A percentile compares a stretch with the other conserved stretches of the same genome.
These are phyloP conservation scores for Ectropis crepuscularia DNA, from an alignment of 2,888 invertebrate species.

Conservation along the genomic window DNA sequence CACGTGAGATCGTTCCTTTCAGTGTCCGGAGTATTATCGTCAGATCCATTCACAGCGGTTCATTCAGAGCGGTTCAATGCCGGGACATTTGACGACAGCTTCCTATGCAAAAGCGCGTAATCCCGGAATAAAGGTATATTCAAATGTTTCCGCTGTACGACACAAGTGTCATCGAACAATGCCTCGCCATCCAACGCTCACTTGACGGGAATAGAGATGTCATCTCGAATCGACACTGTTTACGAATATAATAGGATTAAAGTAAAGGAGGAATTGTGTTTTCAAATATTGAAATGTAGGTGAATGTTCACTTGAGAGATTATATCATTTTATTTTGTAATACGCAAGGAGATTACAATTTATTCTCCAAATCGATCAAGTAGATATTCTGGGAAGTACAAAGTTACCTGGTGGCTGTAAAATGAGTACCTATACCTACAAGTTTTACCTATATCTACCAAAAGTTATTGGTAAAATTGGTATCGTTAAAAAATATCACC, in stretches of 20 bases:
- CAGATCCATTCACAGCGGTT: slow-evolving; percentile 62
- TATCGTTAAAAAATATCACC: too few species aligned
- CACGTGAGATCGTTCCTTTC: slow-evolving; percentile 73
- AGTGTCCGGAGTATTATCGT: slow-evolving; percentile 65
- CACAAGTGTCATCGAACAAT: slow-evolving; percentile 58
- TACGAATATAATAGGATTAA: slow-evolving; percentile 80
- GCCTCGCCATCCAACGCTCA: slow-evolving; percentile 66
- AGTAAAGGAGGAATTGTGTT: slow-evolving; percentile 64
- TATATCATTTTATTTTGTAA: slow-evolving; percentile 20
- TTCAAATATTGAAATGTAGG: slow-evolving; percentile 57
- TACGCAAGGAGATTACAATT: slow-evolving; percentile 2
- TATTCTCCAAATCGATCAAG: too few species aligned
- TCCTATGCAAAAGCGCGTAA: slow-evolving; percentile 83
- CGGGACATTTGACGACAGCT: slow-evolving; percentile 74
- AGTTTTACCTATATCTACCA: too few species aligned
- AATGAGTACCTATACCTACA: too few species aligned
- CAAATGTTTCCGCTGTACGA: slow-evolving; percentile 72
- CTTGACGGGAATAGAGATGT: slow-evolving; percentile 67
- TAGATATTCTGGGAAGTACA: too few species aligned
- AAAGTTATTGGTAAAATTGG: too few species aligned
- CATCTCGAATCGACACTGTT: slow-evolving; percentile 68
- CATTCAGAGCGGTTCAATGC: slow-evolving; percentile 64
- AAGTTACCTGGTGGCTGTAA: too few species aligned
- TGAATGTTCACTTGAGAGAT: slow-evolving; percentile 50
- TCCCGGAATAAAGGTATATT: slow-evolving; percentile 79